Evolutionary conservation across 2,797 vertebrate species (phyloP), one percentile per base, ranked within the genome.

Genomic region (Dipus sagitta): DNA sequence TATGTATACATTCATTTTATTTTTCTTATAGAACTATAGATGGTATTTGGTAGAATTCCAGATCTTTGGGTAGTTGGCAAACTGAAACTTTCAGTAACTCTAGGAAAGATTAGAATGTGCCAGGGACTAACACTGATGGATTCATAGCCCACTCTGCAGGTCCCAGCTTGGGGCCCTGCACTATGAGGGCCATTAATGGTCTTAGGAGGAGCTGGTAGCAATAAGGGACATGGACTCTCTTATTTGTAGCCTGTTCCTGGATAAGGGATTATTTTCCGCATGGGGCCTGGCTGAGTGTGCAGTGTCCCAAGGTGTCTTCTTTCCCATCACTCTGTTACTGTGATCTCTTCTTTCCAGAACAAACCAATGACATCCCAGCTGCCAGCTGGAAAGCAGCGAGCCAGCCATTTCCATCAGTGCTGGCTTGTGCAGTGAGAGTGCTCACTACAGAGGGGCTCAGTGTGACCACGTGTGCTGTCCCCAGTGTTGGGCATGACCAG

Each of bases 341-440:
- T 14, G 23, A 24, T 92, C 76, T 71, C 64, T 86, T 42, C 88
- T 85, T 20, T 95, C 80, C 75, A 93, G 82, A 88, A 88, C 71
- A 90, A 96, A 95, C 81, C 83, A 80, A 86, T 92, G 93, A 76
- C 62, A 74, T 65, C 77, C n/a, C 86, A 93, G 86, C 86, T 90
- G 94, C 54, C 17, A 64, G 82, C 58, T 90, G 83, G 76, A 75
- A 79, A 77, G 87, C 72, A 30, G 62, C 0, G 4, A 20, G 74
- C 42, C 15, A 18, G 58, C 67, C 54, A 6, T 94, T 94, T 68
- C n/a, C 82, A 1, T 72, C 86, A 67, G 38, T 54, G 2, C 4
- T 42, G 52, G 70, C 65, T 81, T 72, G 12, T 74, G 85, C 38
- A 20, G 84, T 42, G 47, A 6, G 26, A 84, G 62, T 13, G 34